Evolutionary conservation across 2,888 invertebrate species (phyloP).

Genomic region (Acrobasis suavella): DNA sequence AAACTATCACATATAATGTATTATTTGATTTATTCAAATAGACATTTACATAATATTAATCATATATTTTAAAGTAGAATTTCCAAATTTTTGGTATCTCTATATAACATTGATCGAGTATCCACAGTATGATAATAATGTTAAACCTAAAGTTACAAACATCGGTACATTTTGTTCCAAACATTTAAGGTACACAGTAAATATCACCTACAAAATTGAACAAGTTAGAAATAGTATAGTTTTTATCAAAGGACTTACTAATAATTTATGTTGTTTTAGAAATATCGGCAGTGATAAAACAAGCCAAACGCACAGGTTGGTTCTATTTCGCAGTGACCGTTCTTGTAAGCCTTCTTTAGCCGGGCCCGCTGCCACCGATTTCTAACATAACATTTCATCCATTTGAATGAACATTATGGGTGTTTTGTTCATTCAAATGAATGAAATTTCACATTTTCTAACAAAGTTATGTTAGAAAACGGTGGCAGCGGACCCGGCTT

Average conservation of each 20-base stretch:
- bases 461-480: no score
- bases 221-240: conserved; percentile 80
- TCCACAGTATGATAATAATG: conserved; percentile 60
- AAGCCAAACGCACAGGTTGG: conserved; percentile 63
- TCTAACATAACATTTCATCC: no score
- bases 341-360: conserved; percentile 24
- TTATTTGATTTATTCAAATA: conserved; percentile 80
- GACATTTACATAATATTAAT: conserved; percentile 76
- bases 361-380: no score
- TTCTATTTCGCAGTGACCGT: conserved; percentile 43
- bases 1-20: conserved; percentile 64
- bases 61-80: conserved; percentile 72
- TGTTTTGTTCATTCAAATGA: no score
- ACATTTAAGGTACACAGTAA: conserved; percentile 76
- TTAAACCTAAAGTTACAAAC: conserved; percentile 72
- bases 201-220: conserved; percentile 81
- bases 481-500: no score
- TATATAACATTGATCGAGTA: conserved; percentile 76
- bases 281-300: conserved; percentile 78
- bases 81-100: conserved; percentile 80
- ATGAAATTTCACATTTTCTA: no score
- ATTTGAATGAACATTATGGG: no score
- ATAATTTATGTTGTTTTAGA: conserved; percentile 62
- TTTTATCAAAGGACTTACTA: conserved; percentile 77
- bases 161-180: conserved; percentile 73